These are phyloP conservation scores for Heliconius ismenius DNA, from an alignment of 2,888 invertebrate species.

Conservation along the genomic window DNA sequence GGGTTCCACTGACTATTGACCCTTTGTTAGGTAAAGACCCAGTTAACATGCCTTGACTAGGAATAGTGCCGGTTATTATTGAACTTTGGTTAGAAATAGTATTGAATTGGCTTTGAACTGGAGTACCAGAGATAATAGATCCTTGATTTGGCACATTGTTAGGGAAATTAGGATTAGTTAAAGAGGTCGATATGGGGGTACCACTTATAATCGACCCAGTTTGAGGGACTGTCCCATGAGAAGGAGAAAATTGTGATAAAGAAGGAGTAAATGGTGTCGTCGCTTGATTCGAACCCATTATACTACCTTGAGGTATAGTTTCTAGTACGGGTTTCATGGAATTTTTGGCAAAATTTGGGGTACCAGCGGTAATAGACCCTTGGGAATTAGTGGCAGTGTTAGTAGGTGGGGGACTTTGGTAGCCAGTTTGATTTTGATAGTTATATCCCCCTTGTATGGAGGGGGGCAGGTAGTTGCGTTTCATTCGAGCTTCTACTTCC, in stretches of 20 bases:
- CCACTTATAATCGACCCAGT: conserved; percentile 47
- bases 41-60: conserved; percentile 28
- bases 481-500: conserved; percentile 95
- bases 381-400: conserved; percentile 55
- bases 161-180: background rate
- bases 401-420: conserved; percentile 56
- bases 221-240: conserved; percentile 47
- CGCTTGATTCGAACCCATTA: conserved; percentile 57
- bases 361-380: conserved; percentile 56
- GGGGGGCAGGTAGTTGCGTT: conserved; percentile 89
- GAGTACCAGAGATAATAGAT: conserved; percentile 33
- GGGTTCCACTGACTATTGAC: conserved; percentile 46
- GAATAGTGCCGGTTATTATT: conserved; percentile 38
- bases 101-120: conserved; percentile 26
- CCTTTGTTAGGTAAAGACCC: conserved; percentile 40
- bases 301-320: conserved; percentile 70
- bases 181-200: conserved; percentile 35
- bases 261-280: conserved; percentile 53
- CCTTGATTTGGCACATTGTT: conserved; percentile 28
- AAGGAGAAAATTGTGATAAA: conserved; percentile 50
- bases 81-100: conserved; percentile 34
- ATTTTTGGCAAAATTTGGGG: conserved; percentile 54
- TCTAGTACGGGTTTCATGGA: conserved; percentile 65
- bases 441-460: conserved; percentile 80
- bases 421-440: conserved; percentile 63